Conservation (phyloP, 2,888 invertebrate species). For the Teleogryllus oceanicus region DNA sequence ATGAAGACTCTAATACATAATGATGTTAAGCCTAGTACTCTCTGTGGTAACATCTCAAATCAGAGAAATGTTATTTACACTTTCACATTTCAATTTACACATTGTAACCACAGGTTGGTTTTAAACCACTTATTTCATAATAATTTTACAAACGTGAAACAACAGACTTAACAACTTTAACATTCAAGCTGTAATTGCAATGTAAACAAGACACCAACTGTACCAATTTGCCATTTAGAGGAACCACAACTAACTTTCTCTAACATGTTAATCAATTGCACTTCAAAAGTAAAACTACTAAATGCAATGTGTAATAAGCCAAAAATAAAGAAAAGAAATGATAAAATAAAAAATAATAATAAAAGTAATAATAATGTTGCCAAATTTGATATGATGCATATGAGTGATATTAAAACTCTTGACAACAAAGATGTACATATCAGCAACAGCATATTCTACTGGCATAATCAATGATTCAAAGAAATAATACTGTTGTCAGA, state of each 20-base stretch:
- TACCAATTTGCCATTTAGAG: neutral
- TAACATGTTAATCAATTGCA: neutral
- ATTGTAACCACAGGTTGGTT: slow-evolving; percentile 1
- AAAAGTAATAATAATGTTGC: no score
- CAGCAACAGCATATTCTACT: neutral
- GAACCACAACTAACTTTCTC: neutral
- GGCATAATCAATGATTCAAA: neutral
- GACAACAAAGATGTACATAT: neutral
- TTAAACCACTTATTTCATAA: neutral
- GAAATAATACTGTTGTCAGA: neutral
- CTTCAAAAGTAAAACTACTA: no score
- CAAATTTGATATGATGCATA: neutral
- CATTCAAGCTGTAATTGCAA: neutral
- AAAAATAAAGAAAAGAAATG: no score
- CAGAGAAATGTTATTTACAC: neutral
- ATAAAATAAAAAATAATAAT: no score
- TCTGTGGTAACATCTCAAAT: neutral
- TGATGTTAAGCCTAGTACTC: neutral
- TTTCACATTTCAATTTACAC: slow-evolving; percentile 1
- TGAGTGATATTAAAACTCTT: neutral
- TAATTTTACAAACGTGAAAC: slow-evolving; percentile 7
- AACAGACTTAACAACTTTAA: neutral
- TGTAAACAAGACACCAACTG: neutral
- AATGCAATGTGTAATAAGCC: no score
- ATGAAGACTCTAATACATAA: slow-evolving; percentile 5